phyloP scores from a whole-genome alignment of 92 coral and sea anemone species.

The Palythoa grandis region DNA sequence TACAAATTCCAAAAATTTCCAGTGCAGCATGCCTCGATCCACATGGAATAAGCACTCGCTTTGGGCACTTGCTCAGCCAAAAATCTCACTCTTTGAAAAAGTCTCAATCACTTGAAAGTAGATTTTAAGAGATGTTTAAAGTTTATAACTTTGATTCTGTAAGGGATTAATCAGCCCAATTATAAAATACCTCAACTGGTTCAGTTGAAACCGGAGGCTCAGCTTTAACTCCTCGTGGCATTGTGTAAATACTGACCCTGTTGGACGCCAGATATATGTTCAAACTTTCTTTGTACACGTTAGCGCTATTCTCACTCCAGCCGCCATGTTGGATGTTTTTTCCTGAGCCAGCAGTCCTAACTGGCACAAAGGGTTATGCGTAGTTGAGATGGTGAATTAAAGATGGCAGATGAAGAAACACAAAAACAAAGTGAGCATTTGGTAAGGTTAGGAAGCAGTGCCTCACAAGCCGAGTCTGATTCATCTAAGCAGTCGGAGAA shows the following conservation, averaged over 20 bases:
- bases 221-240: constrained; percentile 98
- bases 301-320: not conserved
- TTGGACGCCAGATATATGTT: constrained; percentile 3
- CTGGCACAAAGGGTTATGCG: constrained; percentile 42
- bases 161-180: no score
- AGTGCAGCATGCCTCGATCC: no score
- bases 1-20: no score
- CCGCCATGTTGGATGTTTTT: constrained; percentile 74
- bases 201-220: constrained; percentile 88
- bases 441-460: not conserved
- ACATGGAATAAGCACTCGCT: no score
- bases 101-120: no score
- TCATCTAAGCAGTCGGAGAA: constrained; percentile 23
- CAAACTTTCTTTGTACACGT: not conserved
- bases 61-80: no score
- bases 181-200: constrained; percentile 75
- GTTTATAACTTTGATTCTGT: no score
- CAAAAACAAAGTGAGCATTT: not conserved
- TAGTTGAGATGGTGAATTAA: constrained; percentile 27
- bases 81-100: no score
- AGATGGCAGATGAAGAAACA: constrained; percentile 88
- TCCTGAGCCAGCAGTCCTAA: constrained; percentile 62
- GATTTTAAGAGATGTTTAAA: no score
- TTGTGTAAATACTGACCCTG: constrained; percentile 3
- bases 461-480: constrained; percentile 1